Percentiles rank a stretch among this genome's conserved stretches.
Conservation (phyloP, 2,797 vertebrate species). For the Xenentodon cancila region DNA sequence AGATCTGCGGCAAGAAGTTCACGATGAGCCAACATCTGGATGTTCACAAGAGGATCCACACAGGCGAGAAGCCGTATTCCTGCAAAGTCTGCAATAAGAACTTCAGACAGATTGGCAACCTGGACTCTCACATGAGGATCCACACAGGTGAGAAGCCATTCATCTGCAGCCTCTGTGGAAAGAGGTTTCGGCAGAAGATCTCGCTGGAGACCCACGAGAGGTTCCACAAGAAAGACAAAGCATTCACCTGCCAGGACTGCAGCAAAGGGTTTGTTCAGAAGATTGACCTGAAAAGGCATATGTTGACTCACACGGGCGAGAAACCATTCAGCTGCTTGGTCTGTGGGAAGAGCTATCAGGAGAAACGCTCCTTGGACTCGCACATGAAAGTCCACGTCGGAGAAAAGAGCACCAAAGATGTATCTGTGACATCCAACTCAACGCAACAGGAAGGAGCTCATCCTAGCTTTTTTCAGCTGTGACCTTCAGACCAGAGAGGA, state of each 20-base stretch:
- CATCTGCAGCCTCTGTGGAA: constrained; percentile 74
- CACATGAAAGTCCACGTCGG: constrained; percentile 67
- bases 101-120: constrained; percentile 71
- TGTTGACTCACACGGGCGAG: constrained; percentile 72
- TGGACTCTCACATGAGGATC: constrained; percentile 72
- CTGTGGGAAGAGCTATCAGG: constrained; percentile 70
- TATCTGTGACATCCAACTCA: not conserved
- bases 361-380: constrained; percentile 66
- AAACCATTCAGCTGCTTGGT: constrained; percentile 67
- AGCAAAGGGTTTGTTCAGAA: constrained; percentile 71
- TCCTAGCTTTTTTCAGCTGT: constrained; percentile 51
- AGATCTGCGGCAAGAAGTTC: constrained; percentile 66
- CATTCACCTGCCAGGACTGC: constrained; percentile 61
- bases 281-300: constrained; percentile 72
- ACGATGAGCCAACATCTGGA: constrained; percentile 72
- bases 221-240: constrained; percentile 74
- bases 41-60: constrained; percentile 75
- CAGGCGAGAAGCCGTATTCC: constrained; percentile 68
- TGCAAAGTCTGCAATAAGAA: constrained; percentile 63
- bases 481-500: constrained; percentile 3
- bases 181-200: constrained; percentile 73
- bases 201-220: constrained; percentile 72
- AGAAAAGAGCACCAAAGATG: constrained; percentile 24
- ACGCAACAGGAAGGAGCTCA: constrained; percentile 39
- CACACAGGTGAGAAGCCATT: constrained; percentile 72